Evolutionary conservation across 2,113 vertebrate species (phyloP).

Genomic region (Notechis scutatus): DNA sequence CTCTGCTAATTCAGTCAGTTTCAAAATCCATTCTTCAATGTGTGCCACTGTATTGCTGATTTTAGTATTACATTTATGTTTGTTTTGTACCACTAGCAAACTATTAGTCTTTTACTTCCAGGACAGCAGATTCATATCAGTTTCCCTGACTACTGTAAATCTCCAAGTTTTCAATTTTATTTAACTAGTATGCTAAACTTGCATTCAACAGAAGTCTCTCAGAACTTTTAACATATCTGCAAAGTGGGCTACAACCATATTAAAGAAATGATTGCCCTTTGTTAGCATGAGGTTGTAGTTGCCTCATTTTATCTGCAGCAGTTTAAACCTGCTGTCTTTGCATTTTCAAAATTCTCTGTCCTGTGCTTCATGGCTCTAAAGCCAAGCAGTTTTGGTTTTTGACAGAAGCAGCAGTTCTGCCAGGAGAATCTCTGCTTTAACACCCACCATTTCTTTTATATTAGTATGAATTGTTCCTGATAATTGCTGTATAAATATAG

Average conservation of each 20-base stretch:
- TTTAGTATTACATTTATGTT: not conserved
- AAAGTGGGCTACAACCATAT: not conserved
- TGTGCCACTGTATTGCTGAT: not conserved
- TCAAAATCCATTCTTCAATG: not conserved
- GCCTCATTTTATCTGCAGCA: not conserved
- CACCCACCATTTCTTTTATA: not conserved
- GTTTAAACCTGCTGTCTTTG: not conserved
- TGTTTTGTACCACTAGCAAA: not conserved
- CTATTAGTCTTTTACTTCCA: not conserved
- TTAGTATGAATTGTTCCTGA: not conserved
- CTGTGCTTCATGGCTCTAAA: not conserved
- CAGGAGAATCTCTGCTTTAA: not conserved
- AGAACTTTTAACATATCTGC: not conserved
- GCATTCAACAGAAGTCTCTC: not conserved
- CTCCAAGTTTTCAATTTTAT: not conserved
- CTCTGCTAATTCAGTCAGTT: not conserved
- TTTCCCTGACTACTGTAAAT: not conserved
- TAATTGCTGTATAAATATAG: not conserved
- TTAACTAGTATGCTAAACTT: not conserved
- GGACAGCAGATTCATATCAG: not conserved
- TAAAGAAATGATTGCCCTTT: not conserved
- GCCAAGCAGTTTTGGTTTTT: not conserved
- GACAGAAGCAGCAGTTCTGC: not conserved
- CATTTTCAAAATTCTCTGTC: not conserved
- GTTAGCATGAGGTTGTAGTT: not conserved